Percentiles rank a stretch among this genome's conserved stretches.
These are phyloP conservation scores for Aromia moschata DNA, from an alignment of 2,888 invertebrate species.

Conservation along the genomic window DNA sequence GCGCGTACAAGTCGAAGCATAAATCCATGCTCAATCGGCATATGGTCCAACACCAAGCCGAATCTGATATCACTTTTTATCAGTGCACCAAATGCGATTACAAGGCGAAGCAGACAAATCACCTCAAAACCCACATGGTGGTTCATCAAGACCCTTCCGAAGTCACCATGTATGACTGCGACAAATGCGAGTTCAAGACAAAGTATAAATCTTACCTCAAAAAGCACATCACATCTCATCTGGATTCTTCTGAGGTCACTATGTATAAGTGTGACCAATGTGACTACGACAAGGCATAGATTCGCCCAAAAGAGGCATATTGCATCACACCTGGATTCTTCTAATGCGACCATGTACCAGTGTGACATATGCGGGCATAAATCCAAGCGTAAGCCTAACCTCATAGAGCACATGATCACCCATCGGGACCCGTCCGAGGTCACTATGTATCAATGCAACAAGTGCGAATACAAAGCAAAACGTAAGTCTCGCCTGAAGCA, in stretches of 20 bases:
- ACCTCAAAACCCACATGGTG: background rate
- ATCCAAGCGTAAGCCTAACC: background rate
- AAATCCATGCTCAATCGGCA: background rate
- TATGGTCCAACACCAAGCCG: background rate
- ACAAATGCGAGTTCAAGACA: background rate
- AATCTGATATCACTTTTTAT: background rate
- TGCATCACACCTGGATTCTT: background rate
- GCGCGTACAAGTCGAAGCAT: too few species aligned
- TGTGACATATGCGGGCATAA: background rate
- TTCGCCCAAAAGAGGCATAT: background rate
- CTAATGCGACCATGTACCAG: too few species aligned
- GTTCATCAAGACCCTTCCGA: background rate
- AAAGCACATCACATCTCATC: background rate
- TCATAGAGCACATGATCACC: background rate
- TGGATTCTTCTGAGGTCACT: background rate
- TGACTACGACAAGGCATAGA: background rate
- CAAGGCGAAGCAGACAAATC: background rate
- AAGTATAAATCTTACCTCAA: background rate
- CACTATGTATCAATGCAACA: background rate
- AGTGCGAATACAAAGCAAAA: background rate
- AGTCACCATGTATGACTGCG: background rate
- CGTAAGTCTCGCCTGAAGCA: background rate
- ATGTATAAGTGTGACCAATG: background rate
- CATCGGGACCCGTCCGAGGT: background rate
- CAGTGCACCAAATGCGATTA: background rate